A percentile compares a stretch with the other conserved stretches of the same genome.
phyloP scores from a whole-genome alignment of 2,888 invertebrate species.

The Brachyopa scutellaris region DNA sequence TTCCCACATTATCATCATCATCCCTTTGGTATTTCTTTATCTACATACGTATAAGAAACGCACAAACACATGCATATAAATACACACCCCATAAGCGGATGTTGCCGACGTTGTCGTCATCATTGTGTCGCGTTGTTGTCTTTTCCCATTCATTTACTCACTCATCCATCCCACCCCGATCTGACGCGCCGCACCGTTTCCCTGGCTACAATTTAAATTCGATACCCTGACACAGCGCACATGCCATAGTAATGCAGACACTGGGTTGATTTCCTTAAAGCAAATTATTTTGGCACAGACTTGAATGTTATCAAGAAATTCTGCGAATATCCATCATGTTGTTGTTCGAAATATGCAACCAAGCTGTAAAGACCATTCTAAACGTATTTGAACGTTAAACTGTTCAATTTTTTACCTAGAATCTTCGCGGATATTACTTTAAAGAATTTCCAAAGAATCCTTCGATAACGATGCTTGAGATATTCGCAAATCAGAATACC shows the following conservation, averaged over 20 bases:
- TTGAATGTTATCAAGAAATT: background rate
- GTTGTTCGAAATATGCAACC: too few species aligned
- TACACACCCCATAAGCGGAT: slow-evolving; percentile 15
- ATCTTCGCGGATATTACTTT: too few species aligned
- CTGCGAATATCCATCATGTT: background rate
- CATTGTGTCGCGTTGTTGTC: slow-evolving; percentile 4
- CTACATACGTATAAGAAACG: background rate
- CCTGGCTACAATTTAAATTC: slow-evolving; percentile 10
- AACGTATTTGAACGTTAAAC: too few species aligned
- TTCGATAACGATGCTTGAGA: too few species aligned
- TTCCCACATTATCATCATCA: slow-evolving; percentile 4
- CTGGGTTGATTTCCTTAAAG: background rate
- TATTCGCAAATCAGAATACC: too few species aligned
- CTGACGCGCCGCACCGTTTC: background rate
- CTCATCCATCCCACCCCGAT: background rate
- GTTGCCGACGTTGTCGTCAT: slow-evolving; percentile 10
- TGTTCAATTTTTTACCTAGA: too few species aligned
- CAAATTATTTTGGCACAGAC: background rate
- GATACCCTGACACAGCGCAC: slow-evolving; percentile 16
- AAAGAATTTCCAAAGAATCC: background rate
- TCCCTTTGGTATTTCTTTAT: slow-evolving; percentile 1
- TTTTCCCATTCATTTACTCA: slow-evolving; percentile 5
- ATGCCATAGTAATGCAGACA: background rate
- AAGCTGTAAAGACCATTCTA: background rate
- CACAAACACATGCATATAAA: background rate